Base-by-base conservation (phyloP, 2,797 vertebrate species). In the Muscicapa comitata region DNA sequence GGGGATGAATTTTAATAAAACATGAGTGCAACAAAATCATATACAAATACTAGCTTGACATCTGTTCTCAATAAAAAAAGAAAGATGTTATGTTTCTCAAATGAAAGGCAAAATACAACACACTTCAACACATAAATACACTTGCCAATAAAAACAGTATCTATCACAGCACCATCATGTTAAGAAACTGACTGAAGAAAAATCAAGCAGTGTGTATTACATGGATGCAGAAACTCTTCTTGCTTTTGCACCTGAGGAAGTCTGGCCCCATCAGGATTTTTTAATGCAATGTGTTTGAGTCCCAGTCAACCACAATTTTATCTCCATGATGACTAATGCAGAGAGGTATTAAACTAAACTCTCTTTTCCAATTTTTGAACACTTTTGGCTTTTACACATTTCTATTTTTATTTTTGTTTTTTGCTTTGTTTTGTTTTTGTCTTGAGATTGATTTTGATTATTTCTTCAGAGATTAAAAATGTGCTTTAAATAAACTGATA, bases 351-450 rank as follows among this genome's bases (percentile, higher is more conserved):
- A 40, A 79, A 90, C 50, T 0, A 3, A 73, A 33, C 1, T 15
- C 13, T 10, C 2, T 13, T 87, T 79, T 67, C 10, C 16, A 21
- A 7, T 31, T 73, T 85, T 53, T 40, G 6, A 66, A 3, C 6
- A 21, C 5, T 82, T 72, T 31, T 45, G 10, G 4, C 6, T 80
- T 85, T 79, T 76, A 26, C 2, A 33, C 2, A 18, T 70, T 88
- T 78, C 4, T 53, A 2, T 12, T 47, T 38, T 1, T 0, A 24
- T 47, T 47, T 47, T 47, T 23, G 45, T 18, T 48, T 37, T 0
- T 42, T 17, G 40, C 9, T 42, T 43, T 20, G 13, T 12, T 21
- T 15, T 12, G 26, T 10, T 11, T 51, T 38, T 33, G 1, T 16
- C 26, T 67, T 43, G 26, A 83, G 14, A 47, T 38, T 29, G 7